A percentile compares a stretch with the other conserved stretches of the same genome.
These are phyloP conservation scores for Apotomis betuletana DNA, from an alignment of 2,888 invertebrate genomes.

Conservation along the genomic window DNA sequence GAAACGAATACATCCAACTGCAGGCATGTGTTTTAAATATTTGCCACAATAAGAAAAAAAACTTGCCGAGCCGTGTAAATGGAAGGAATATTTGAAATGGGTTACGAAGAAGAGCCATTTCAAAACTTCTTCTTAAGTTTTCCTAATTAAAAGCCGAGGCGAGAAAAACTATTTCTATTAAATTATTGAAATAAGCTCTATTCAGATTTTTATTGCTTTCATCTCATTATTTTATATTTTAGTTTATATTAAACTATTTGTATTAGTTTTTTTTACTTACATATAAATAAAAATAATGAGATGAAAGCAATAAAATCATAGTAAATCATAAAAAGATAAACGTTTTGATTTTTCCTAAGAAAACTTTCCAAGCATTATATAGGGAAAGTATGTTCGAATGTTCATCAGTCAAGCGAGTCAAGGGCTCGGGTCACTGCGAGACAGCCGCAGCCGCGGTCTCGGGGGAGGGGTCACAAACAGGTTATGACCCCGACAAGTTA, in stretches of 20 bases:
- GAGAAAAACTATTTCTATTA: neutral
- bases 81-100: neutral
- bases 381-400: conserved; percentile 33
- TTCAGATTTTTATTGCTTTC: too few relatives aligned
- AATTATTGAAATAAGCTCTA: neutral
- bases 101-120: neutral
- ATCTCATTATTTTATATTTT: too few relatives aligned
- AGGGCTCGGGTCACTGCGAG: conserved; percentile 72
- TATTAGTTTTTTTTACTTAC: too few relatives aligned
- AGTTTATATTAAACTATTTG: too few relatives aligned
- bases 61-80: neutral
- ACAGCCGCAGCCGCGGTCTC: conserved; percentile 71
- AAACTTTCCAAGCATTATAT: conserved; percentile 4
- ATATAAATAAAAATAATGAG: neutral
- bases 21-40: neutral
- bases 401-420: conserved; percentile 44
- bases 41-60: neutral
- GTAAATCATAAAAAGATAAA: neutral
- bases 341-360: neutral
- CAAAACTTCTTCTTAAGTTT: neutral
- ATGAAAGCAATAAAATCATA: neutral
- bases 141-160: neutral
- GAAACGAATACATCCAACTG: neutral
- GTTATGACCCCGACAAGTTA: conserved; percentile 83
- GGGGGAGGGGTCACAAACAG: conserved; percentile 83